Base-by-base conservation (phyloP, 2,888 invertebrate genomes). In the Nymphalis urticae region DNA sequence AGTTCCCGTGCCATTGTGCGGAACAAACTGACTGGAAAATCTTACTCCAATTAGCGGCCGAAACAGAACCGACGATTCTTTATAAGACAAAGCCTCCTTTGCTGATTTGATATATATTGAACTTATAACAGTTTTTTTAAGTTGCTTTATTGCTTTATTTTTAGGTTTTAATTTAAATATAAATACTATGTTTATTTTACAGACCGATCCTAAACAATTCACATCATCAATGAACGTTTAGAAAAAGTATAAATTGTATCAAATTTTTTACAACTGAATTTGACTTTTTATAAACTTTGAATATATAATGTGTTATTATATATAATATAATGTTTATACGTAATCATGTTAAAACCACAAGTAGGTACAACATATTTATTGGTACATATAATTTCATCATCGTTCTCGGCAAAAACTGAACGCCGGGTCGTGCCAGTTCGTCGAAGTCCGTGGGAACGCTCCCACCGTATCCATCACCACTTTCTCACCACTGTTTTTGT, bases 1-100 rank as follows among this genome's bases (percentile, higher is more conserved):
- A 82, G 85, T 88, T 88, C 87, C 84, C 86, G 75, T 81, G 76
- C 83, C 79, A 87, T 87, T 86, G 85, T 88, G 76, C 71, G 76
- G 68, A 77, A 75, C 76, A 75, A 82, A 75, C 83, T 80, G 76
- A 82, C 80, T 84, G 87, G 86, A 88, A 87, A 88, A 86, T 84
- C 81, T 83, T 79, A 82, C 82, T 80, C 80, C 83, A 86, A 87
- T 88, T 87, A 87, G 74, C 75, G 71, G 76, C 80, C 81, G 78
- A 84, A 87, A 87, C 79, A 79, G 77, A 76, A 71, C 74, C 66
- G 65, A 73, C 71, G 74, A 76, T 74, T 79, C 81, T 80, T 81
- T 79, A 77, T 66, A 64, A 72, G 62, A 77, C 78, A 79, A 80
- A 56, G 53, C 58, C 53, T 68, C 54, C 58, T 62, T 51, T 70